A percentile compares a stretch with the other conserved stretches of the same genome.
Evolutionary conservation across 2,888 invertebrate genomes (phyloP).

Genomic region (Tachina grossa): DNA sequence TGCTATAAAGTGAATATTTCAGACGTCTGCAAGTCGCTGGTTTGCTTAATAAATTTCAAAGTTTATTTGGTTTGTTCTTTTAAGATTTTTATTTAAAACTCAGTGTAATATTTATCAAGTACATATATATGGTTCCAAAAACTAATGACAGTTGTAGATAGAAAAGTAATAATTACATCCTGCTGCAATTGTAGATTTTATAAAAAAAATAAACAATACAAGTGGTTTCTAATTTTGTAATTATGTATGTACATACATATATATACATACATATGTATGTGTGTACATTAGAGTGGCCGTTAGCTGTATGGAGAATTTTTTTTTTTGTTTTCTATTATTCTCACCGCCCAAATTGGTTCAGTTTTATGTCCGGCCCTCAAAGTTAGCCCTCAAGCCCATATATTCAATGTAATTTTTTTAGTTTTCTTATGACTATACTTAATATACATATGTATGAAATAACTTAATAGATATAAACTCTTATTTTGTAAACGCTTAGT

Average conservation of each 20-base stretch:
- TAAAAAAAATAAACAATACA: background rate
- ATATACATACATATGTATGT: too few species aligned
- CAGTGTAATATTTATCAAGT: background rate
- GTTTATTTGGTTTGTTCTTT: conserved; percentile 13
- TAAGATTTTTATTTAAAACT: background rate
- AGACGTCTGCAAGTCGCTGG: conserved; percentile 42
- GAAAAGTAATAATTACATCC: background rate
- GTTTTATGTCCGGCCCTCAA: too few species aligned
- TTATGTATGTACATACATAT: background rate
- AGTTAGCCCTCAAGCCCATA: too few species aligned
- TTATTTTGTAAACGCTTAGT: too few species aligned
- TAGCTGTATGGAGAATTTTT: too few species aligned
- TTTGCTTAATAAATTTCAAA: conserved; percentile 28
- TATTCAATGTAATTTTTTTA: too few species aligned
- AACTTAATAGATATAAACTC: too few species aligned
- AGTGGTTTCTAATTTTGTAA: conserved; percentile 14
- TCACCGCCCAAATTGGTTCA: too few species aligned
- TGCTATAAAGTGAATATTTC: background rate
- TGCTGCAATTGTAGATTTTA: background rate
- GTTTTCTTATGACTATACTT: too few species aligned
- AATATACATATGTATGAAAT: too few species aligned
- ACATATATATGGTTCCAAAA: background rate
- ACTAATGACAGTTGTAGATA: background rate
- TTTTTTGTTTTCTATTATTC: too few species aligned
- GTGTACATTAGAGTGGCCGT: too few species aligned